A percentile compares a stretch with the other conserved stretches of the same genome.
Evolutionary conservation across 2,888 invertebrate genomes (phyloP).

Genomic region (Ichneumon xanthorius): DNA sequence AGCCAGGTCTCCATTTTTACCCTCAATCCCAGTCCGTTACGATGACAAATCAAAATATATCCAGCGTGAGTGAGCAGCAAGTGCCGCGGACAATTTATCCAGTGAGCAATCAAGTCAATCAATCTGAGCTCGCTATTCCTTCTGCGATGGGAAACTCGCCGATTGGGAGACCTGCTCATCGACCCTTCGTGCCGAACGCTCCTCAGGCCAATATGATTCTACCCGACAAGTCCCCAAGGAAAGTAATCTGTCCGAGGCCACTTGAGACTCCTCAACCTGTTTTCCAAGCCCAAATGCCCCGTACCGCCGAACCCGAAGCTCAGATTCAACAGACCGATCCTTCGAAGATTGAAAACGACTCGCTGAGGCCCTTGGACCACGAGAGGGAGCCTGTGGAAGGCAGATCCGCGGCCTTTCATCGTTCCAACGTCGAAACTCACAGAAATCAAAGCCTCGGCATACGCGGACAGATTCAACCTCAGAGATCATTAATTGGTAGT

Average conservation of each 20-base stretch:
- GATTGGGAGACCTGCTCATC: conserved; percentile 63
- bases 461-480: not conserved
- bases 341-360: conserved; percentile 37
- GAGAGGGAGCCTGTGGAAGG: not conserved
- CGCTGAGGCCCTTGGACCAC: not conserved
- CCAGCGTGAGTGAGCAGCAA: conserved; percentile 68
- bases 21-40: not conserved
- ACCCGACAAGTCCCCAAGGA: conserved; percentile 29
- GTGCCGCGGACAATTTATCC: conserved; percentile 46
- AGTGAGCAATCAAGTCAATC: conserved; percentile 40
- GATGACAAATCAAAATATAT: conserved; percentile 43
- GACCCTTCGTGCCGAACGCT: conserved; percentile 72
- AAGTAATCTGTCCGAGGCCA: not conserved
- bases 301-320: not conserved
- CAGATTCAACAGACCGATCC: conserved; percentile 15
- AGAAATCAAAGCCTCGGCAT: not conserved
- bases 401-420: conserved; percentile 8
- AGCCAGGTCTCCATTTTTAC: conserved; percentile 4
- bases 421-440: not conserved
- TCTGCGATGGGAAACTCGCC: conserved; percentile 29
- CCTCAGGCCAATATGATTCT: conserved; percentile 1
- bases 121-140: conserved; percentile 55
- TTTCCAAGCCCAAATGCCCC: conserved; percentile 12
- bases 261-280: not conserved
- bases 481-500: not conserved